These are phyloP conservation scores for Micromesistius poutassou DNA, from an alignment of 2,797 vertebrate species.

Conservation along the genomic window DNA sequence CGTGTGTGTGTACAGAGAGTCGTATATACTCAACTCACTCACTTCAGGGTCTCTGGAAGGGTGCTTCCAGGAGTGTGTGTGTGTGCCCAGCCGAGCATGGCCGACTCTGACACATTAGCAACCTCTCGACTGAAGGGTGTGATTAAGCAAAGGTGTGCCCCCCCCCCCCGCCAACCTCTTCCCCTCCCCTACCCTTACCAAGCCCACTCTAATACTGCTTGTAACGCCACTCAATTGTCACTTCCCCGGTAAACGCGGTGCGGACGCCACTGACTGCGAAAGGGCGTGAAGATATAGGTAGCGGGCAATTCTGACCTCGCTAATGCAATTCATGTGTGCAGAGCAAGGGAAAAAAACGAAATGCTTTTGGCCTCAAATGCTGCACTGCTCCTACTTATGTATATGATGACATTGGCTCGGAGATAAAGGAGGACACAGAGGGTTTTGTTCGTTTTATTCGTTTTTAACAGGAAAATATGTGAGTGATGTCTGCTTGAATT, in stretches of 20 bases:
- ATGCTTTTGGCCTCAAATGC: not conserved
- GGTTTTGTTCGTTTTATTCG: not conserved
- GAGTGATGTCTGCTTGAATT: too few species aligned
- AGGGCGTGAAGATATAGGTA: conserved; percentile 30
- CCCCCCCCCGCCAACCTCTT: not conserved
- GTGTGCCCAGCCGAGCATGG: conserved; percentile 24
- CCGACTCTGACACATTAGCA: conserved; percentile 47
- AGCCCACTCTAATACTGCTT: conserved; percentile 26
- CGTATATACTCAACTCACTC: not conserved
- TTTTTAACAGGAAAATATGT: not conserved
- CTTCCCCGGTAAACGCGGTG: conserved; percentile 28
- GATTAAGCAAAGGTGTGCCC: conserved; percentile 43
- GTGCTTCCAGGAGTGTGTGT: not conserved
- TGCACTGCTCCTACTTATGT: not conserved
- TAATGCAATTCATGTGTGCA: not conserved
- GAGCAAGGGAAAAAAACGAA: not conserved
- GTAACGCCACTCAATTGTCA: conserved; percentile 35
- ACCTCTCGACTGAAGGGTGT: conserved; percentile 39
- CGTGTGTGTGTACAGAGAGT: not conserved
- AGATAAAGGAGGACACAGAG: not conserved
- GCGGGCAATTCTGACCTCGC: conserved; percentile 30
- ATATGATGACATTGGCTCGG: not conserved
- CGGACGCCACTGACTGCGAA: conserved; percentile 44
- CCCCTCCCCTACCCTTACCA: conserved; percentile 24
- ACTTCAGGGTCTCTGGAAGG: not conserved